A percentile compares a stretch with the other conserved stretches of the same genome.
phyloP scores from a whole-genome alignment of 2,888 invertebrate species.

The Cosmorhoe ocellata region DNA sequence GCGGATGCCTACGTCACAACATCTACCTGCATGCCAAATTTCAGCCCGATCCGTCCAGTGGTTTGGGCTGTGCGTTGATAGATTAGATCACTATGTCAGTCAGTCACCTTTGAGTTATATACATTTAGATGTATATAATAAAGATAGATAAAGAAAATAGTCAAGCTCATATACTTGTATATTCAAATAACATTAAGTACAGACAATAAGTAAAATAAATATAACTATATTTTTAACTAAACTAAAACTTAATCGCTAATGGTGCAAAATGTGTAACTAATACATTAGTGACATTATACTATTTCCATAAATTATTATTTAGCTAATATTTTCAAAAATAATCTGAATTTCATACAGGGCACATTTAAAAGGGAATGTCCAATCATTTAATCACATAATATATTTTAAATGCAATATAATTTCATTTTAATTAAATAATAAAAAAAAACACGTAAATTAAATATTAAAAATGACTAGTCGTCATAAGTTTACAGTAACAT shows the following conservation, averaged over 20 bases:
- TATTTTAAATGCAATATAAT: background rate
- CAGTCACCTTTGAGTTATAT: no score
- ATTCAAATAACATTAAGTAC: constrained; percentile 72
- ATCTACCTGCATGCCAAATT: no score
- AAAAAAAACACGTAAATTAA: constrained; percentile 4
- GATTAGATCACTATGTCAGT: no score
- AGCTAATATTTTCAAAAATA: background rate
- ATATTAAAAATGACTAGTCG: constrained; percentile 42
- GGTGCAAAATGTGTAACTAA: constrained; percentile 34
- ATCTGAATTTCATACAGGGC: background rate
- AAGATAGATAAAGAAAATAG: background rate
- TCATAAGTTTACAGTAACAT: constrained; percentile 34
- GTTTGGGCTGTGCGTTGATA: no score
- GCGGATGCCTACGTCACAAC: no score
- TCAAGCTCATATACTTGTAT: constrained; percentile 67
- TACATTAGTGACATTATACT: constrained; percentile 12
- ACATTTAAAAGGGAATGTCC: background rate
- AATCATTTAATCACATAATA: background rate
- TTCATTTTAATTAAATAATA: background rate
- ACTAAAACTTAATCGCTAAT: constrained; percentile 26
- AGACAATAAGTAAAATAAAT: constrained; percentile 52
- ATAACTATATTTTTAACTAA: constrained; percentile 39
- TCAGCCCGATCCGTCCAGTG: no score
- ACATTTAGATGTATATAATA: background rate
- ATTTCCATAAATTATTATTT: background rate